These are phyloP conservation scores for Leptinotarsa peninsularis DNA, from an alignment of 2,888 invertebrate species.

Conservation along the genomic window DNA sequence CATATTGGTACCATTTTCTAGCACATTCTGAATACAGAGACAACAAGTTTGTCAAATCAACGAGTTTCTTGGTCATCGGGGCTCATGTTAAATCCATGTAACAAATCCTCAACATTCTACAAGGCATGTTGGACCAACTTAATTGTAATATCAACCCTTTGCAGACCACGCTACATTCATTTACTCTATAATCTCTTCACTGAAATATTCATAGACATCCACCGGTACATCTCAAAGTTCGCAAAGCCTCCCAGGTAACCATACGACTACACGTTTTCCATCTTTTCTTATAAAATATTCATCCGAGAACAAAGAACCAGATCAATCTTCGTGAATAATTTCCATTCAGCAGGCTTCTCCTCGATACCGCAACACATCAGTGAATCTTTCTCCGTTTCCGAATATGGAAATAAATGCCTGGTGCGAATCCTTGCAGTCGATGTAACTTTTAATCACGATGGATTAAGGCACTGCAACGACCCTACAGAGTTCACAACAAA, in stretches of 20 bases:
- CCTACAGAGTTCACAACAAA: background rate
- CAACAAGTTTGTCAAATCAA: no score
- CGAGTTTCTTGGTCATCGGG: no score
- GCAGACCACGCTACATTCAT: no score
- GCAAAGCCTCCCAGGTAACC: background rate
- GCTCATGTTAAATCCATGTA: no score
- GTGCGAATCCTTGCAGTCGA: background rate
- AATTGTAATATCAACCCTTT: no score
- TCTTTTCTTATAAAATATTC: background rate
- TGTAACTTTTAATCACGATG: background rate
- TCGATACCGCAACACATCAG: background rate
- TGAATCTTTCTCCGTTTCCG: background rate
- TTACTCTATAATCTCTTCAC: no score
- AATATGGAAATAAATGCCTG: background rate
- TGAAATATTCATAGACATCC: background rate
- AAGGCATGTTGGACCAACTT: no score
- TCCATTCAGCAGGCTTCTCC: background rate
- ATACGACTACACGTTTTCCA: background rate
- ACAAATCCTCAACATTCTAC: no score
- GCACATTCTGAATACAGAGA: no score
- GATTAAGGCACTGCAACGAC: background rate
- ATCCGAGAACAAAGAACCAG: background rate
- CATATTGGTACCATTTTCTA: no score
- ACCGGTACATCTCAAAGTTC: background rate
- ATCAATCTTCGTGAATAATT: conserved; percentile 14